Evolutionary conservation across 2,113 vertebrate species (phyloP), one percentile per base, ranked within the genome.

Genomic region (Pomatorhinus ruficollis): DNA sequence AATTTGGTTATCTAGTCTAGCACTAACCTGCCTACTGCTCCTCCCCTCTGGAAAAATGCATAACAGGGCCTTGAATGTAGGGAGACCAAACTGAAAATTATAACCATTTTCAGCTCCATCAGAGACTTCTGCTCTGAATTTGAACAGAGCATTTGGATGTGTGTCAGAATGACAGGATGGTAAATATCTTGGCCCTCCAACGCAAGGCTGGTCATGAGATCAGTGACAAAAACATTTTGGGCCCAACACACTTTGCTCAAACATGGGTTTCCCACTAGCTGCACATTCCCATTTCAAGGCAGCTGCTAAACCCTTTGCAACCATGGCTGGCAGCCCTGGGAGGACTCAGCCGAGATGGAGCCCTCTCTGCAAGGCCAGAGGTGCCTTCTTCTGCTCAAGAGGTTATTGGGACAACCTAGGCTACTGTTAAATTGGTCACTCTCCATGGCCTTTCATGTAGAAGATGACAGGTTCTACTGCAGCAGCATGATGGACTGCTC

Each of bases 391-490:
- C 30, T 84, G 37, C 66, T 19, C 1, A 11, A 70, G 12, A 28
- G 13, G 12, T n/a, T 57, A 5, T 6, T 2, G 5, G 22, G n/a
- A 47, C 0, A 0, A 39, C 27, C 8, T 1, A 3, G 39, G 30
- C 33, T 83, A 35, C 39, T 15, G 3, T 27, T 12, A 3, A 77
- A 59, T 18, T 2, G 4, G 11, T 50, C 25, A 68, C 1, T 7
- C 13, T 0, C 16, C 17, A 18, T 1, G 5, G 30, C 8, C 11
- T 3, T 59, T 57, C 42, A 2, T 8, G 5, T 31, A 0, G 7
- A 33, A n/a, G 12, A 23, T 65, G 59, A 44, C 18, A 1, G 0
- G 23, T 35, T 75, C 9, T 10, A 18, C 0, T 0, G 18, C 59
- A 70, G 42, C 13, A 60, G 53, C 33, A 52, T 0, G 4, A 56